Evolutionary conservation across 2,888 invertebrate genomes (phyloP), one percentile per base, ranked within the genome.

Genomic region (Cheilosia variabilis): DNA sequence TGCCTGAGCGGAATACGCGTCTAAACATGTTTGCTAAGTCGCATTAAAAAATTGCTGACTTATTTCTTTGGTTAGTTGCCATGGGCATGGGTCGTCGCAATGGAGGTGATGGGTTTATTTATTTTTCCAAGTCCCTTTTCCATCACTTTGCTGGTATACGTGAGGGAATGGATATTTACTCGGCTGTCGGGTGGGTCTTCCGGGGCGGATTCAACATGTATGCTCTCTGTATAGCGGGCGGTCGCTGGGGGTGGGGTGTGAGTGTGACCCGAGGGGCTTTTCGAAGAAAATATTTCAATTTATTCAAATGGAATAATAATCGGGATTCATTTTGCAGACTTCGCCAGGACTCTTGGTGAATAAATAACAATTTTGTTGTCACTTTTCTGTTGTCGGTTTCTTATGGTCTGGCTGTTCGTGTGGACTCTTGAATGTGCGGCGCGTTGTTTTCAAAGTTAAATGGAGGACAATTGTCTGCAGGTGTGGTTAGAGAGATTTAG

Each of bases 221-320:
- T 65, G 72, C 22, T 43, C 37, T 47, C 13, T 37, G 37, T 37
- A 10, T 34, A 34, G 34, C 15, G 17, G 31, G 9, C 13, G 47
- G 52, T 13, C 6, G 45, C 45, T 7, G 7, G 37, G 57, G 43
- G 41, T 9, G 17, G 43, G n/a, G n/a, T n/a, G n/a, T n/a, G n/a
- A n/a, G n/a, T 41, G 43, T 34, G 27, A 13, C n/a, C 41, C 43
- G 37, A 37, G 37, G 37, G 37, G 4, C 37, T 13, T 37, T 37
- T 31, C 17, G 34, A 72, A 10, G 69, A 78, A 79, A 79, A 69
- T 79, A 79, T 84, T 79, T 79, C 69, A 84, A 84, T 84, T 84
- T 84, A 84, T 84, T 84, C 78, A 84, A 84, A 84, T 84, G 75
- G 75, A 84, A 84, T 79, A 84, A 79, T 79, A 79, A 79, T 79